phyloP scores from a whole-genome alignment of 30 jellyfish, hydroid and myxozoan genomes.

The Pseudorhiza aurosa region DNA sequence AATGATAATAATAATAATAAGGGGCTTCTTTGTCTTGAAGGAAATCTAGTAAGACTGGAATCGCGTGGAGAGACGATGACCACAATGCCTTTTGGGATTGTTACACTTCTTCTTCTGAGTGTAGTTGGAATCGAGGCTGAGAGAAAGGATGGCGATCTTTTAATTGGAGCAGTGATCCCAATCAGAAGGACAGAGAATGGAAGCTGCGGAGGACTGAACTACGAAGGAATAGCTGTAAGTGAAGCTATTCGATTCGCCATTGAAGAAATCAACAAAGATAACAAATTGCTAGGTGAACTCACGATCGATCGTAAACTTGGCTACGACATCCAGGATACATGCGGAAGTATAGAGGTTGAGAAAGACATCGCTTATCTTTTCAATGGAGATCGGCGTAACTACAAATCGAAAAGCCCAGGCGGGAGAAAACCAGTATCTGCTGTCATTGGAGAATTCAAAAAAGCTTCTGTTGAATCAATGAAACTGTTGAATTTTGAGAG shows the following conservation, averaged over 20 bases:
- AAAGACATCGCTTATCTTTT: conserved; percentile 68
- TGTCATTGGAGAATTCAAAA: conserved; percentile 72
- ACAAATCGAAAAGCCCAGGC: conserved; percentile 45
- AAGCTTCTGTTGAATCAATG: conserved; percentile 46
- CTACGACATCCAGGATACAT: conserved; percentile 81
- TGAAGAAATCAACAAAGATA: conserved; percentile 55
- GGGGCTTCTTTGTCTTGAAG: too few relatives aligned
- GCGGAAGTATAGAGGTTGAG: conserved; percentile 58
- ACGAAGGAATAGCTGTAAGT: conserved; percentile 70
- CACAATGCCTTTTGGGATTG: too few relatives aligned
- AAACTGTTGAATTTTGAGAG: conserved; percentile 59
- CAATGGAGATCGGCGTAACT: conserved; percentile 61
- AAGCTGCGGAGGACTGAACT: conserved; percentile 39
- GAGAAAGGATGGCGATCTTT: conserved; percentile 59
- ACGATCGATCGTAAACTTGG: conserved; percentile 69
- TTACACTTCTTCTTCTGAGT: too few relatives aligned
- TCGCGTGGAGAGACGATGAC: too few relatives aligned
- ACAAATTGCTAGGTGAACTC: conserved; percentile 48
- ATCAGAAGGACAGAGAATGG: conserved; percentile 5
- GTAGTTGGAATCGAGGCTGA: conserved; percentile 8
- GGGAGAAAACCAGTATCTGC: conserved; percentile 62
- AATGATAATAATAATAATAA: too few relatives aligned
- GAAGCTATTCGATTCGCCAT: conserved; percentile 79
- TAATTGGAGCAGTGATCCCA: conserved; percentile 80
- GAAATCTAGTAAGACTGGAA: too few relatives aligned